A percentile compares a stretch with the other conserved stretches of the same genome.
phyloP scores from a whole-genome alignment of 2,113 vertebrate genomes.

The Xiphias gladius region DNA sequence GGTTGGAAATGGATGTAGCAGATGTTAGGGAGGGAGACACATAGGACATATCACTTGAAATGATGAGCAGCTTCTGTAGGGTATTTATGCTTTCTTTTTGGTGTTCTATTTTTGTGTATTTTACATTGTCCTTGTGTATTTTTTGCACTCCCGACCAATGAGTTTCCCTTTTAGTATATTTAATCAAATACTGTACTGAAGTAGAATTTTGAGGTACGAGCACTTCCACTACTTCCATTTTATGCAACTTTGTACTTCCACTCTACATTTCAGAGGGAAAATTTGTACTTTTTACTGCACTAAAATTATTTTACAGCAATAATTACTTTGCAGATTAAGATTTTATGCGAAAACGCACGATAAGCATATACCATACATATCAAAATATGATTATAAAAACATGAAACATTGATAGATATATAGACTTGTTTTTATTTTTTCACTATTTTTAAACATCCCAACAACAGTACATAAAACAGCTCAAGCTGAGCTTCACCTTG shows the following conservation, averaged over 20 bases:
- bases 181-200: background rate
- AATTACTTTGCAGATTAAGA: background rate
- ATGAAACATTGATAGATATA: too few species aligned
- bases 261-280: background rate
- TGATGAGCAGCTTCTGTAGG: background rate
- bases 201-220: background rate
- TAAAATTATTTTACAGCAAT: background rate
- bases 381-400: too few species aligned
- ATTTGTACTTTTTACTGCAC: too few species aligned
- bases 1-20: constrained; percentile 23
- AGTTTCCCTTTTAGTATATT: background rate
- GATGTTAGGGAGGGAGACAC: constrained; percentile 30
- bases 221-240: background rate
- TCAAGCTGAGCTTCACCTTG: too few species aligned
- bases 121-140: background rate
- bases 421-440: too few species aligned
- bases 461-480: too few species aligned
- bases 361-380: too few species aligned
- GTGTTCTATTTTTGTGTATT: background rate
- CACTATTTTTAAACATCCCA: too few species aligned
- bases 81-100: background rate
- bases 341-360: too few species aligned
- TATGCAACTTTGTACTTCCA: background rate
- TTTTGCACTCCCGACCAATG: background rate
- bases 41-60: background rate